phyloP scores from a whole-genome alignment of 2,113 vertebrate genomes.

The Pao palembangensis region DNA sequence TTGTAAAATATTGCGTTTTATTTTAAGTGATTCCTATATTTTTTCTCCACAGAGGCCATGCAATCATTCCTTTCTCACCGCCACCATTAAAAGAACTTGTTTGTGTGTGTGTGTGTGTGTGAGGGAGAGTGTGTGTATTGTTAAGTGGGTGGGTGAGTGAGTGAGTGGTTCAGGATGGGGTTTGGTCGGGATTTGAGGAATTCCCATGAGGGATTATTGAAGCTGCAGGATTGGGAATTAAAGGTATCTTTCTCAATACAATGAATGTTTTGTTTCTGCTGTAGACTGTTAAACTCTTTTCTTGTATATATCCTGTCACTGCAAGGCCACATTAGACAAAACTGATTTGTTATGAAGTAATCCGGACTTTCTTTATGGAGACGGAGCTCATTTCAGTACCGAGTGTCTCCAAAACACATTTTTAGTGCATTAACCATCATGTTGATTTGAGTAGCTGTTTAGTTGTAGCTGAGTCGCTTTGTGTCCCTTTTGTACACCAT shows the following conservation, averaged over 20 bases:
- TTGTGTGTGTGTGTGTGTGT: constrained; percentile 6
- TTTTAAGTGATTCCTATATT: background rate
- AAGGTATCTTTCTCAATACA: constrained; percentile 57
- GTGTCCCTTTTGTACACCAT: background rate
- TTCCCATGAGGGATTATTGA: constrained; percentile 94
- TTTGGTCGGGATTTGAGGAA: constrained; percentile 93
- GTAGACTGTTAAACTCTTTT: no score
- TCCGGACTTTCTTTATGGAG: no score
- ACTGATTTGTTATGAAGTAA: no score
- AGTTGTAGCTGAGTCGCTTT: no score
- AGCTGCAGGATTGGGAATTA: constrained; percentile 97
- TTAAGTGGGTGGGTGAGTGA: background rate
- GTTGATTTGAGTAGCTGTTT: no score
- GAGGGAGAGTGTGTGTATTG: background rate
- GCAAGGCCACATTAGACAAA: no score
- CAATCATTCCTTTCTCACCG: constrained; percentile 11
- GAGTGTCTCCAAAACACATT: no score
- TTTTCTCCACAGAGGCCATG: constrained; percentile 53
- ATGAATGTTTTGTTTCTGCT: background rate
- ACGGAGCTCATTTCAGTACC: no score
- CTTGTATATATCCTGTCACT: no score
- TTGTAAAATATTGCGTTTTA: background rate
- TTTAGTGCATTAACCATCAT: no score
- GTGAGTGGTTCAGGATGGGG: constrained; percentile 77
- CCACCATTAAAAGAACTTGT: constrained; percentile 13